These are phyloP conservation scores for Eubasilissa splendida DNA, from an alignment of 2,888 invertebrate genomes.

Conservation along the genomic window DNA sequence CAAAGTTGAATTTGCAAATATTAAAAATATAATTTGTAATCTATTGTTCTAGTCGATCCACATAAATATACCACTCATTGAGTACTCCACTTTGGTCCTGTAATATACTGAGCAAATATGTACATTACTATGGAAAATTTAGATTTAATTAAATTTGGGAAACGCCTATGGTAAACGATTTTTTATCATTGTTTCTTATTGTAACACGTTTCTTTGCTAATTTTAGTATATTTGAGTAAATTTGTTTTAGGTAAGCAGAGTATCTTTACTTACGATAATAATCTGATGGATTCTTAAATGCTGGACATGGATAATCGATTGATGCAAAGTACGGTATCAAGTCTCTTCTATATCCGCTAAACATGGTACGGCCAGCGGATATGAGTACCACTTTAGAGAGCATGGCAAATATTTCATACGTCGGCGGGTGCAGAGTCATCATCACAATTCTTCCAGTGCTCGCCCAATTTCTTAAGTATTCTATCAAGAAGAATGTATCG, in stretches of 20 bases:
- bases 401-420: constrained; percentile 97
- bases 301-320: constrained; percentile 94
- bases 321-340: constrained; percentile 94
- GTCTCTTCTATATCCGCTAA: constrained; percentile 89
- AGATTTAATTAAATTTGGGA: no score
- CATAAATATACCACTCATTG: no score
- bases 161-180: no score
- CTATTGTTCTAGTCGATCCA: no score
- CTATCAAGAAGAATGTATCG: constrained; percentile 95
- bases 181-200: no score
- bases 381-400: constrained; percentile 87
- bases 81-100: no score
- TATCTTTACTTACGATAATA: constrained; percentile 86
- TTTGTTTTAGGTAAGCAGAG: neutral
- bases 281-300: constrained; percentile 96
- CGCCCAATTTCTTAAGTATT: constrained; percentile 95
- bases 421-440: constrained; percentile 93
- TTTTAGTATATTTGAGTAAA: neutral
- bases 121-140: no score
- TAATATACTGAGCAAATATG: no score
- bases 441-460: constrained; percentile 86
- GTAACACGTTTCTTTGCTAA: no score
- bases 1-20: no score
- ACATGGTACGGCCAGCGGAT: constrained; percentile 93
- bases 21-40: no score